These are phyloP conservation scores for Eurypyga helias DNA, from an alignment of 2,113 vertebrate species.

Conservation along the genomic window DNA sequence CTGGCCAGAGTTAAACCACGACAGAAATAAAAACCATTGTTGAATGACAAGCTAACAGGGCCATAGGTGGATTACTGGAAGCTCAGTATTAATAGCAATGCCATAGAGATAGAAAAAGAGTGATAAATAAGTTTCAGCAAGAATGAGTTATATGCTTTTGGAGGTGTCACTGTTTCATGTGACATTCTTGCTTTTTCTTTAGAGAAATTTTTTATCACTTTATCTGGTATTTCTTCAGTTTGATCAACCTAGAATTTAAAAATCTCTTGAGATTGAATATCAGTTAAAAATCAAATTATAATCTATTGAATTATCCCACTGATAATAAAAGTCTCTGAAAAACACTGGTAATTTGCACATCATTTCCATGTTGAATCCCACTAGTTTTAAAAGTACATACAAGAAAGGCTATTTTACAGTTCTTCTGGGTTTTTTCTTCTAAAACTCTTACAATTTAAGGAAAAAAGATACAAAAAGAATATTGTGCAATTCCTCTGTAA, in stretches of 20 bases:
- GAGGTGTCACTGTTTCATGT: not conserved
- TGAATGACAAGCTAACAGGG: not conserved
- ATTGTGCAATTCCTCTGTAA: not conserved
- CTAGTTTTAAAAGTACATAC: not conserved
- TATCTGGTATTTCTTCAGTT: not conserved
- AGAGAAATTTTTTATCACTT: not conserved
- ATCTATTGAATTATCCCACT: not conserved
- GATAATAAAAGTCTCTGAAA: not conserved
- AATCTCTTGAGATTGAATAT: not conserved
- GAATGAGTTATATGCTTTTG: not conserved
- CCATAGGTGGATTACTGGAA: not conserved
- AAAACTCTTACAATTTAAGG: not conserved
- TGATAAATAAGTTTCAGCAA: not conserved
- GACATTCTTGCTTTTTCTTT: not conserved
- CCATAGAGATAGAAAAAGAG: not conserved
- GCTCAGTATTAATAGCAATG: not conserved
- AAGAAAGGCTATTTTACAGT: not conserved
- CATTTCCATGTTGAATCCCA: not conserved
- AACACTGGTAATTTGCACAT: not conserved
- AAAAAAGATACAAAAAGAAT: not conserved
- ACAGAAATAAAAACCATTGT: not conserved
- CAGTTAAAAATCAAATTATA: not conserved
- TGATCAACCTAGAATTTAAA: not conserved
- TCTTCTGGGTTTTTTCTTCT: not conserved
- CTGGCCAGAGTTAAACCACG: no score